These are phyloP conservation scores for Mormyrus proboscirostris DNA, from an alignment of 2,797 vertebrate species.

Conservation along the genomic window DNA sequence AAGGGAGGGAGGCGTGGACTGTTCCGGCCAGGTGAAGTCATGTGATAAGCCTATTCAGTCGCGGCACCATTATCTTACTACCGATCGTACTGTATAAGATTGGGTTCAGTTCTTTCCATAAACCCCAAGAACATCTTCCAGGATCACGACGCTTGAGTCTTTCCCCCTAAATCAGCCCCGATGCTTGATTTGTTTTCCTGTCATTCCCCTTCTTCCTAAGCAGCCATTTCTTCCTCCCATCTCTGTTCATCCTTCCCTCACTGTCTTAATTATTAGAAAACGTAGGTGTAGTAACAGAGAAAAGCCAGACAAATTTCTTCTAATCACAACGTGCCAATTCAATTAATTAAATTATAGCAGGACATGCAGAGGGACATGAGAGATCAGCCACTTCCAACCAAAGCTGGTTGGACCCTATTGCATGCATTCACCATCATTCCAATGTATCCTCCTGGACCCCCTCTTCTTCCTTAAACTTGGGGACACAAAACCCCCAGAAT, in stretches of 20 bases:
- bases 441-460: not conserved
- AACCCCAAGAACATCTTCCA: not conserved
- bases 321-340: not conserved
- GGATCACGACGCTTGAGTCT: not conserved
- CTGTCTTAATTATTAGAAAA: not conserved
- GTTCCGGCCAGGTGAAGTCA: not conserved
- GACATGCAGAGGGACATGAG: not conserved
- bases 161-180: not conserved
- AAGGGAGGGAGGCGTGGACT: not conserved
- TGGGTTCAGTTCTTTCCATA: not conserved
- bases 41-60: not conserved
- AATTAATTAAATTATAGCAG: not conserved
- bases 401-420: not conserved
- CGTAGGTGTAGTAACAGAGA: not conserved
- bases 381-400: not conserved
- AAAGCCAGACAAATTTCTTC: not conserved
- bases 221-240: not conserved
- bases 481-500: not conserved
- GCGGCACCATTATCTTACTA: not conserved
- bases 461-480: not conserved
- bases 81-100: not conserved
- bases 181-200: not conserved
- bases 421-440: not conserved
- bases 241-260: not conserved
- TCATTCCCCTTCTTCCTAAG: not conserved